phyloP scores from a whole-genome alignment of 2,888 invertebrate genomes.

The Ommatoiulus sabulosus region DNA sequence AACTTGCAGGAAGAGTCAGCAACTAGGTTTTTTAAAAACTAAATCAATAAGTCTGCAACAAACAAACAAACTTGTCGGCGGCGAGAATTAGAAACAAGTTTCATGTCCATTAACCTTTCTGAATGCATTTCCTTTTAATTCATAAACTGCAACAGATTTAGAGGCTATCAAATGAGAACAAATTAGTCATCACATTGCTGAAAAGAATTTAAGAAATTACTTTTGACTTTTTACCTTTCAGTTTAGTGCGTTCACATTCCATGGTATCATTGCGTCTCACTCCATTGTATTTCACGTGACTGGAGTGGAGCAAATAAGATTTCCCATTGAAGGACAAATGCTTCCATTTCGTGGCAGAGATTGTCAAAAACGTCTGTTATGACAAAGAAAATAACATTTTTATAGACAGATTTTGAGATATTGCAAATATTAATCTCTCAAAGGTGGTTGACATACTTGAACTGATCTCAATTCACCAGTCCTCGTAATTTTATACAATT shows the following conservation, averaged over 20 bases:
- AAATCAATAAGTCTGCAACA: neutral
- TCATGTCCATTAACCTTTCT: neutral
- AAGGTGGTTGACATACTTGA: conserved; percentile 41
- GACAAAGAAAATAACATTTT: neutral
- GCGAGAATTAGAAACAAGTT: too few relatives aligned
- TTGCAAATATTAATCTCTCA: neutral
- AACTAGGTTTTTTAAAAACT: neutral
- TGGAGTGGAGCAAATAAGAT: conserved; percentile 51
- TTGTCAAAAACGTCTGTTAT: conserved; percentile 53
- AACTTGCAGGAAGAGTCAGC: conserved; percentile 44
- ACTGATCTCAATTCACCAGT: conserved; percentile 5
- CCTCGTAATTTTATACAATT: conserved; percentile 53
- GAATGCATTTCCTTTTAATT: conserved; percentile 54
- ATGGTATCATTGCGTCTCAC: neutral
- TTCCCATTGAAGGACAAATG: conserved; percentile 4
- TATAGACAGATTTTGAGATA: neutral
- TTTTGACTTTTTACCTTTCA: conserved; percentile 9
- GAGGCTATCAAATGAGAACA: conserved; percentile 20
- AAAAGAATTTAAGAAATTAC: neutral
- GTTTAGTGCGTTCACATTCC: conserved; percentile 2
- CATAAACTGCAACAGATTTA: conserved; percentile 49
- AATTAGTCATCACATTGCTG: neutral
- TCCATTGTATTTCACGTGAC: conserved; percentile 50
- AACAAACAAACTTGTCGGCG: neutral
- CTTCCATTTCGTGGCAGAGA: conserved; percentile 57